Base-by-base conservation (phyloP, 2,888 invertebrate genomes). In the Campopleginae sp. region DNA sequence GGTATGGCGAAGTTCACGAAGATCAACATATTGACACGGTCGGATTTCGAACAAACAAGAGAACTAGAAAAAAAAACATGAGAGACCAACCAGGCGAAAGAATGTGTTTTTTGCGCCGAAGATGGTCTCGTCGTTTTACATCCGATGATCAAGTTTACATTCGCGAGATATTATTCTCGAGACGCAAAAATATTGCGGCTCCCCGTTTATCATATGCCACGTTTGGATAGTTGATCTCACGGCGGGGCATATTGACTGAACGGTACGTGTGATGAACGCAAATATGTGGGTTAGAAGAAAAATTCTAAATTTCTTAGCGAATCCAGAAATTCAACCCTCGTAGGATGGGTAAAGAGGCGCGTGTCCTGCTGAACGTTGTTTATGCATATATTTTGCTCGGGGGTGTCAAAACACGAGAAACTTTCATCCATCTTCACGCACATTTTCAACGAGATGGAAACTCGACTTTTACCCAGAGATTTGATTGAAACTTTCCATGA, bases 271-370 rank as follows among this genome's bases (percentile, higher is more conserved):
- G 74, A 68, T 33, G 42, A 74, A 84, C 63, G 81, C 51, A 84
- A 84, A 84, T 84, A 77, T 84, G 76, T 68, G 61, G 48, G 77
- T 77, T 66, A 68, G 48, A 80, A 42, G n/a, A n/a, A 48, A 72
- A 82, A 78, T 27, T 66, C 46, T 27, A 78, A 70, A 76, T 46
- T 48, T 58, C 27, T 58, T 72, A 54, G 42, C 58, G 31, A 33
- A 48, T 12, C 31, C 12, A 31, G 46, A n/a, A 54, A 66, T 58
- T 44, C 58, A 58, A 65, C 23, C 76, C 66, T 33, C 76, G 68
- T 63, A 61, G 51, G 44, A 65, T 68, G 66, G 61, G 77, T 70
- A 70, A 76, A 58, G n/a, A 71, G 19, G 38, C 38, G 38, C 38
- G 38, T 0, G 65, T 42, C 8, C 12, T 23, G 54, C 44, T 33